phyloP scores from a whole-genome alignment of 2,888 invertebrate genomes.

The Alloplasta piceator region DNA sequence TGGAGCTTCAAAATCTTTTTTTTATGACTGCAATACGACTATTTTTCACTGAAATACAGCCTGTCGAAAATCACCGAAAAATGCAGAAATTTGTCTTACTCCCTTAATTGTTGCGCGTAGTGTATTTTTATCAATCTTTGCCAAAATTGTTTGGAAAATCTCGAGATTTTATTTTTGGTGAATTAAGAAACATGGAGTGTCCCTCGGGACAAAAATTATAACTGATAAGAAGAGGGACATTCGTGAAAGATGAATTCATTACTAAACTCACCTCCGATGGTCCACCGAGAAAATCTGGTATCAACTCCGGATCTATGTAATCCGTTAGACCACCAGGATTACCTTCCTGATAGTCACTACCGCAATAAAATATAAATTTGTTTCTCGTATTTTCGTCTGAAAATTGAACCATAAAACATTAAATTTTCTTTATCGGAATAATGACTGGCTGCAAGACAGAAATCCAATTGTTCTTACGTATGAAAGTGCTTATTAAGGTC shows the following conservation, averaged over 20 bases:
- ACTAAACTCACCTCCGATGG: slow-evolving; percentile 86
- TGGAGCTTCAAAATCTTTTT: too few species aligned
- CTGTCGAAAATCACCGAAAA: too few species aligned
- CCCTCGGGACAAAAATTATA: neutral
- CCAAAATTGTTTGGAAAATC: too few species aligned
- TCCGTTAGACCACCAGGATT: slow-evolving; percentile 92
- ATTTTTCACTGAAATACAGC: too few species aligned
- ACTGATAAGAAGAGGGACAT: neutral
- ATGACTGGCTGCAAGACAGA: neutral
- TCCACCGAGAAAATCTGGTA: slow-evolving; percentile 97
- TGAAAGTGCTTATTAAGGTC: slow-evolving; percentile 97
- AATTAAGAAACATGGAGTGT: too few species aligned
- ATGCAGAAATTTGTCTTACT: too few species aligned
- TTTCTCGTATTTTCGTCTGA: slow-evolving; percentile 95
- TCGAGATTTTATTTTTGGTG: too few species aligned
- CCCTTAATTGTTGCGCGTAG: too few species aligned
- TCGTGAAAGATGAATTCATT: slow-evolving; percentile 5
- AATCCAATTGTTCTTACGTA: slow-evolving; percentile 85
- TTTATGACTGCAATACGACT: too few species aligned
- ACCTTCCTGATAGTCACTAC: slow-evolving; percentile 91
- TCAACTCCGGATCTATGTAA: slow-evolving; percentile 92
- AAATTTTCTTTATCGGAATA: neutral
- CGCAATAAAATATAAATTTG: slow-evolving; percentile 96
- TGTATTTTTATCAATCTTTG: too few species aligned
- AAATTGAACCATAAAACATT: slow-evolving; percentile 53